Conservation (phyloP, 35 echinoderm and acorn worm genomes). For the Chiridota heheva region DNA sequence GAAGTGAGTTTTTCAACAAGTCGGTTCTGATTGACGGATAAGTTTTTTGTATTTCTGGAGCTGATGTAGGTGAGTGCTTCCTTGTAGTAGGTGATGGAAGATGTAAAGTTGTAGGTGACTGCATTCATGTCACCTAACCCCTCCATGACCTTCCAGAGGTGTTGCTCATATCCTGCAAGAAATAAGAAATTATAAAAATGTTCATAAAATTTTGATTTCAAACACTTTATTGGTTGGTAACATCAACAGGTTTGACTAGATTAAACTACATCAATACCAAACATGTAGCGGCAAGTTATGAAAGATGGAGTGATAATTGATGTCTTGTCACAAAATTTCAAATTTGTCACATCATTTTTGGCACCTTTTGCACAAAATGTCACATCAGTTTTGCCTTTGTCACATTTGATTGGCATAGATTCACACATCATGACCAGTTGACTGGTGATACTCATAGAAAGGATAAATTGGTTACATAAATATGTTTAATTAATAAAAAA, state of each 20-base stretch:
- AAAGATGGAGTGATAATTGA: too few relatives aligned
- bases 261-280: too few relatives aligned
- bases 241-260: too few relatives aligned
- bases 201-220: background rate
- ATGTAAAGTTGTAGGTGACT: constrained; percentile 26
- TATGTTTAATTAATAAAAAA: too few relatives aligned
- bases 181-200: background rate
- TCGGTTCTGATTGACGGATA: constrained; percentile 1
- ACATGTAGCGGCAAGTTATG: background rate
- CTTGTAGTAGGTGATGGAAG: constrained; percentile 45
- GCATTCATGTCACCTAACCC: constrained; percentile 56
- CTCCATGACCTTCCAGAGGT: constrained; percentile 54
- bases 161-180: constrained; percentile 27
- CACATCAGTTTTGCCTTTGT: too few relatives aligned
- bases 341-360: too few relatives aligned
- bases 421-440: too few relatives aligned
- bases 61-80: constrained; percentile 27
- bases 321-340: too few relatives aligned
- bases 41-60: constrained; percentile 5
- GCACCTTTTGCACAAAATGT: too few relatives aligned
- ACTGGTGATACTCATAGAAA: too few relatives aligned
- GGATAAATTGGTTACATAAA: background rate
- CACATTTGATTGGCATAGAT: too few relatives aligned
- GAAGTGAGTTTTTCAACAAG: constrained; percentile 25
- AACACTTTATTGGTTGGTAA: too few relatives aligned